phyloP scores from a whole-genome alignment of 2,113 vertebrate genomes.

The Colinus virginianus region DNA sequence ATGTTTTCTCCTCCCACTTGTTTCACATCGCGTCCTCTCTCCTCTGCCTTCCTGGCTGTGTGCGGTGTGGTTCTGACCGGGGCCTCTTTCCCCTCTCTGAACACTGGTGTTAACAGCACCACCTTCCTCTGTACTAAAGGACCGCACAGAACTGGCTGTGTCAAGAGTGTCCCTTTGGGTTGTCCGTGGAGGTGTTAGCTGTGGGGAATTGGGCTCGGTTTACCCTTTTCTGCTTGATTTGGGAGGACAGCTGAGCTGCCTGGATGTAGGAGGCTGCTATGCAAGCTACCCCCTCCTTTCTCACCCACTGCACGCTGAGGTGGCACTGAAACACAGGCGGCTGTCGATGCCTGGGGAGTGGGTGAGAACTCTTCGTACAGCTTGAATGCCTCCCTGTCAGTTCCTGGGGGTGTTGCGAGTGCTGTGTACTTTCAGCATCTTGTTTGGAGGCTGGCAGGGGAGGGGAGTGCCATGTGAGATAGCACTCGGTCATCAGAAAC shows the following conservation, averaged over 20 bases:
- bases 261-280: conserved; percentile 64
- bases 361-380: conserved; percentile 41
- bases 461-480: conserved; percentile 65
- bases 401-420: conserved; percentile 52
- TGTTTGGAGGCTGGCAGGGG: conserved; percentile 65
- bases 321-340: conserved; percentile 1
- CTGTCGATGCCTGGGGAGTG: conserved; percentile 52
- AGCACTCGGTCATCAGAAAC: conserved; percentile 67
- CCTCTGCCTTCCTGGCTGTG: background rate
- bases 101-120: background rate
- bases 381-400: conserved; percentile 52
- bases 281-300: conserved; percentile 66
- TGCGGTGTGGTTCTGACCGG: background rate
- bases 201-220: background rate
- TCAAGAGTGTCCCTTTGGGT: background rate
- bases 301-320: conserved; percentile 30
- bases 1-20: background rate
- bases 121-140: background rate
- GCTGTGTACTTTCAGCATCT: conserved; percentile 68
- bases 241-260: conserved; percentile 61
- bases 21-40: background rate
- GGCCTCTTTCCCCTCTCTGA: background rate
- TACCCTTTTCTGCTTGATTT: conserved; percentile 21
- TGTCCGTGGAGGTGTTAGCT: background rate
- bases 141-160: background rate